Conservation (phyloP, 2,888 invertebrate genomes). For the Dryocosmus kuriphilus region DNA sequence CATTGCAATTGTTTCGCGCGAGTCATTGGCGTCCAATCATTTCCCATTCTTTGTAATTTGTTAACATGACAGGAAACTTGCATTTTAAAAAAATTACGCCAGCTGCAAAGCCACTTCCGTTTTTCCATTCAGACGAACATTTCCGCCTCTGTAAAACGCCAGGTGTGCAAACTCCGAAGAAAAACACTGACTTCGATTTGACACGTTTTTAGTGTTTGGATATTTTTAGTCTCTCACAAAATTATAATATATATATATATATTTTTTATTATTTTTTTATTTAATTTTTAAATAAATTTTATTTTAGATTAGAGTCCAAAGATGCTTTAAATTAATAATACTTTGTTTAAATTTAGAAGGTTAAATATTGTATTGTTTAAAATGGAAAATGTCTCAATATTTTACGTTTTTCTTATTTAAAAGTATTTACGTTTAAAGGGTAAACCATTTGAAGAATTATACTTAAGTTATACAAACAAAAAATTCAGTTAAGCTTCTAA, state of each 20-base stretch:
- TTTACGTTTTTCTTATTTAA: too few species aligned
- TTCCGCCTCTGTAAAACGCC: slow-evolving; percentile 25
- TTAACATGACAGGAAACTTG: slow-evolving; percentile 17
- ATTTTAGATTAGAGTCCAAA: too few species aligned
- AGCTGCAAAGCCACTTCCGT: slow-evolving; percentile 20
- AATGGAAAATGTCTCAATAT: too few species aligned
- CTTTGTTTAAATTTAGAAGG: too few species aligned
- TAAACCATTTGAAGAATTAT: too few species aligned
- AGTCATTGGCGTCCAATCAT: slow-evolving; percentile 8
- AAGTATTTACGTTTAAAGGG: too few species aligned
- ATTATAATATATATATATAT: not conserved
- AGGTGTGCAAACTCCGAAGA: slow-evolving; percentile 4
- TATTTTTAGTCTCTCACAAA: not conserved
- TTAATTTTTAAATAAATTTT: too few species aligned
- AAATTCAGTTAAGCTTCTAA: too few species aligned
- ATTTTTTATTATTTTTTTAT: too few species aligned
- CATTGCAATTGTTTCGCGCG: slow-evolving; percentile 22
- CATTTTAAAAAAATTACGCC: not conserved
- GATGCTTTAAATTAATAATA: too few species aligned
- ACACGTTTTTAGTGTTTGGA: not conserved
- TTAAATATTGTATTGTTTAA: too few species aligned
- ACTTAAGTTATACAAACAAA: too few species aligned
- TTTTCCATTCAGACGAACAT: slow-evolving; percentile 14
- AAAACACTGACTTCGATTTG: not conserved
- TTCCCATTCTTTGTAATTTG: slow-evolving; percentile 34